Conservation (phyloP, 2,888 invertebrate genomes). For the Tiphia femorata region DNA sequence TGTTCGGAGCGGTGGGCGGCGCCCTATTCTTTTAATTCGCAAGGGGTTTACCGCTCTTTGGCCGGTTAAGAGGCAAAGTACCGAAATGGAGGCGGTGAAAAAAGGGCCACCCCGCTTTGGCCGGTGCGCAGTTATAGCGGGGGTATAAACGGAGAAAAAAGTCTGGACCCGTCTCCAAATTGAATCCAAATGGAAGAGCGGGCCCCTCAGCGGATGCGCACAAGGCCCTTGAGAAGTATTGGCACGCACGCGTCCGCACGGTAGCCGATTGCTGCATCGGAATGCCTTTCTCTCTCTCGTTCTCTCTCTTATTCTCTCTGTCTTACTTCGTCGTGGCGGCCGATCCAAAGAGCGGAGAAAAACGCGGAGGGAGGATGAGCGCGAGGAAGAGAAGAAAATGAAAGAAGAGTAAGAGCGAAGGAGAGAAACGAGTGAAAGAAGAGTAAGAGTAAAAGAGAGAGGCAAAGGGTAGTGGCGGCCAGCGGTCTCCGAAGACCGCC, state of each 20-base stretch:
- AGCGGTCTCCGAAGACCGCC: constrained; percentile 61
- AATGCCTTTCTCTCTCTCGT: constrained; percentile 13
- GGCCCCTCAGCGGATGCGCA: too few species aligned
- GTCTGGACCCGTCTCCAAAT: constrained; percentile 1
- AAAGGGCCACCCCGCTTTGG: too few species aligned
- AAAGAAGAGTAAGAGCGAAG: background rate
- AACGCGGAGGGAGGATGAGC: too few species aligned
- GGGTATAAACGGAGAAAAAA: too few species aligned
- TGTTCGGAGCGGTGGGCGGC: too few species aligned
- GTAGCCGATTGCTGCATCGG: constrained; percentile 47
- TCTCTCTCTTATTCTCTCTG: background rate
- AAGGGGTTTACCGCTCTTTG: too few species aligned
- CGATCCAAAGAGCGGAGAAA: too few species aligned
- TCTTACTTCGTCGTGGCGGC: background rate
- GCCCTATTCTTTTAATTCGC: too few species aligned
- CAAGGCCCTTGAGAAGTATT: constrained; percentile 28
- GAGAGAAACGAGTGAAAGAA: constrained; percentile 15
- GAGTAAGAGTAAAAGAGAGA: constrained; percentile 8
- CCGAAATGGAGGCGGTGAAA: too few species aligned
- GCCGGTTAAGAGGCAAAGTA: too few species aligned
- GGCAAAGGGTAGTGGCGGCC: constrained; percentile 46
- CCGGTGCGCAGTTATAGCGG: too few species aligned
- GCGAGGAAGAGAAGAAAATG: background rate
- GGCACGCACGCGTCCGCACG: constrained; percentile 41
- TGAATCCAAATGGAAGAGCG: background rate